Conservation (phyloP, 2,888 invertebrate genomes). For the Volucella inanis region DNA sequence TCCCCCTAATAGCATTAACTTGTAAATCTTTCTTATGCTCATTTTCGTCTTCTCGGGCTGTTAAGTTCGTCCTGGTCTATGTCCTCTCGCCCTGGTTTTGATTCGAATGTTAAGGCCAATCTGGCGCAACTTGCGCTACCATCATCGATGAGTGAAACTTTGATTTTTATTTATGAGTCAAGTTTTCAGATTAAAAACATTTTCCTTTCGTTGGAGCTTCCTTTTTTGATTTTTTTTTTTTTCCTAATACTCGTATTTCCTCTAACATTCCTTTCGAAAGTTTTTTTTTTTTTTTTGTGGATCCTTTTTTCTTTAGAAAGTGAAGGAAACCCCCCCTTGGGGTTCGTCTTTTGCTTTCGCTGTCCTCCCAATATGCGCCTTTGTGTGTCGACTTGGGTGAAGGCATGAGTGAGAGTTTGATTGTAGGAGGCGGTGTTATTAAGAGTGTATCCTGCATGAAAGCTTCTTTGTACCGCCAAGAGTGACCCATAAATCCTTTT, state of each 20-base stretch:
- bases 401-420: not conserved
- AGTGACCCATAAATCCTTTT: constrained; percentile 73
- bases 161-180: constrained; percentile 75
- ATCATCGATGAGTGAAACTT: constrained; percentile 66
- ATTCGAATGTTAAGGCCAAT: constrained; percentile 5
- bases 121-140: constrained; percentile 24
- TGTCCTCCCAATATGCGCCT: not conserved
- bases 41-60: constrained; percentile 66
- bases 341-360: not conserved
- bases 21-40: constrained; percentile 70
- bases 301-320: constrained; percentile 33
- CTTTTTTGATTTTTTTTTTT: constrained; percentile 4
- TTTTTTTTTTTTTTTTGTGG: constrained; percentile 38
- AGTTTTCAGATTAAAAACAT: constrained; percentile 74
- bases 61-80: constrained; percentile 35
- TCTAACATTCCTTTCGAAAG: constrained; percentile 17
- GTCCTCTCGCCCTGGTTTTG: too few relatives aligned
- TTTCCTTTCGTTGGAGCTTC: constrained; percentile 43
- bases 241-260: not conserved
- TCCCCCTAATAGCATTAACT: constrained; percentile 64
- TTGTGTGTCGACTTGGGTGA: not conserved
- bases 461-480: constrained; percentile 52
- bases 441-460: constrained; percentile 64
- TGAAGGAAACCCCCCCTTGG: constrained; percentile 14
- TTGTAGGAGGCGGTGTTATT: constrained; percentile 34